Evolutionary conservation across 2,797 vertebrate species (phyloP), one percentile per base, ranked within the genome.

Genomic region (Peromyscus melanophrys): DNA sequence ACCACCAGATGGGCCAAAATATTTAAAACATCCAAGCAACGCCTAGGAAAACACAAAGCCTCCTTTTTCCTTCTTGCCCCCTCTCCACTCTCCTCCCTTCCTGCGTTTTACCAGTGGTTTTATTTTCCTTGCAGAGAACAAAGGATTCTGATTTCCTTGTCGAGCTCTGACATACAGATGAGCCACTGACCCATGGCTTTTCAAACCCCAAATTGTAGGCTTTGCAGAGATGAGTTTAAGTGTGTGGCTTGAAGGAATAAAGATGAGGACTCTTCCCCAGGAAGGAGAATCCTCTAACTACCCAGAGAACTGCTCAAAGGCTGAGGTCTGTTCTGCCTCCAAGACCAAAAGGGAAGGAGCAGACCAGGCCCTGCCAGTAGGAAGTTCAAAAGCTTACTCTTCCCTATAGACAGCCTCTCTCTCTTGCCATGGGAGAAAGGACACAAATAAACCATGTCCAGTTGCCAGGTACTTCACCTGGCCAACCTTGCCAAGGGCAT

Each of bases 11-110:
- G 78, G 77, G 67, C 90, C 75, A 87, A 92, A 87, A 77, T 94
- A 96, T 89, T 94, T 80, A 80, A 82, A 89, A 76, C n/a, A 88
- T 86, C 89, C 78, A 85, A 90, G 57, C 69, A 89, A 93, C 63
- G 63, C 40, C 89, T 77, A 90, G 31, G 55, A 95, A 94, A 89
- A 94, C 14, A 83, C 23, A 83, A 93, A 96, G 82, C 21, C 52
- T 91, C 61, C 0, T 49, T 91, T 46, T 59, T 73, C 61, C 94
- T 65, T 84, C 59, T 69, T 67, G 19, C 49, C 49, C 6, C 4
- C 67, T 57, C 31, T 25, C 23, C 8, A 3, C 84, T 52, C 31
- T 37, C 27, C 17, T 76, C 14, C n/a, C 61, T 31, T 71, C 14
- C 65, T 78, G 52, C 77, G 16, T 92, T 61, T 57, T 40, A 78